phyloP scores from a whole-genome alignment of 2,888 invertebrate species.

The Hirtodrosophila confusa region DNA sequence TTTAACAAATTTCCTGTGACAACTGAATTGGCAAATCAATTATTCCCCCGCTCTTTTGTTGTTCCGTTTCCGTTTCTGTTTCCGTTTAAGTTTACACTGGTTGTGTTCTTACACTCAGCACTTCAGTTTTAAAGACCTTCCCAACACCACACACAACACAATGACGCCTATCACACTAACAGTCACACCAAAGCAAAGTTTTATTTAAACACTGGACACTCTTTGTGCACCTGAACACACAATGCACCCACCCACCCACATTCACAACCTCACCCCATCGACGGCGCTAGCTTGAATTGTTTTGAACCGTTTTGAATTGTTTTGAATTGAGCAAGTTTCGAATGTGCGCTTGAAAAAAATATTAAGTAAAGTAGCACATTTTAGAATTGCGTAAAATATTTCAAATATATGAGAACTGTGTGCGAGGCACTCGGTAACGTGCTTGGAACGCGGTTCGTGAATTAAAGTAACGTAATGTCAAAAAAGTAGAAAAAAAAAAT shows the following conservation, averaged over 20 bases:
- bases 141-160: background rate
- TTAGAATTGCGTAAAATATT: conserved; percentile 48
- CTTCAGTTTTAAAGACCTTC: background rate
- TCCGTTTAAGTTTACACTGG: background rate
- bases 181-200: no score
- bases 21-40: background rate
- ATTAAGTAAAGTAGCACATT: background rate
- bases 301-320: no score
- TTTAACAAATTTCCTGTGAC: background rate
- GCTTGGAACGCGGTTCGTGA: conserved; percentile 19
- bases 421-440: conserved; percentile 10
- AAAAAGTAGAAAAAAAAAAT: conserved; percentile 23
- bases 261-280: no score
- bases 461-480: background rate
- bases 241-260: no score
- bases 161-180: conserved; percentile 5
- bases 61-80: no score
- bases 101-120: background rate
- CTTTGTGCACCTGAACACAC: no score
- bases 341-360: background rate
- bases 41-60: background rate
- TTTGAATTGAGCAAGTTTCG: no score
- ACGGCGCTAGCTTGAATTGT: no score
- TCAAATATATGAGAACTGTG: conserved; percentile 12
- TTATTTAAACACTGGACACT: no score